Evolutionary conservation across 2,797 vertebrate genomes (phyloP).

Genomic region (Gambelia wislizenii): DNA sequence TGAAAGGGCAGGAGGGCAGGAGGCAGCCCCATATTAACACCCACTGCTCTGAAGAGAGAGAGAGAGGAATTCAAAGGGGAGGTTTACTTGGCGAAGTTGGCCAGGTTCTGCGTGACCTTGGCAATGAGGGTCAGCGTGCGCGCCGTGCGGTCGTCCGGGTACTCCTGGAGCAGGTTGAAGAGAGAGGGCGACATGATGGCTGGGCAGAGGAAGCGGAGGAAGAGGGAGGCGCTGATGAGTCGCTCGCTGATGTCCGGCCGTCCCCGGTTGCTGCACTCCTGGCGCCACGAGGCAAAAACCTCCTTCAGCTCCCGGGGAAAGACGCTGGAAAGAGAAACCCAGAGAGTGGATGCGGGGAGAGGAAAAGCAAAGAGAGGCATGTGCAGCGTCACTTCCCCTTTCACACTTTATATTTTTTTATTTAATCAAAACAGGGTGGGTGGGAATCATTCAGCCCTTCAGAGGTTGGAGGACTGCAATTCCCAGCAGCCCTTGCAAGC

Average conservation of each 20-base stretch:
- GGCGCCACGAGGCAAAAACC: constrained; percentile 97
- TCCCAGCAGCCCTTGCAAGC: too few species aligned
- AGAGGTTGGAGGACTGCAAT: too few species aligned
- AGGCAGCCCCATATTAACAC: fast-evolving
- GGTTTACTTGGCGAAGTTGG: constrained; percentile 97
- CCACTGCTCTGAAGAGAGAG: fast-evolving
- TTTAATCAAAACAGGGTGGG: too few species aligned
- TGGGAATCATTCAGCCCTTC: too few species aligned
- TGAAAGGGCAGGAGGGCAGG: not conserved
- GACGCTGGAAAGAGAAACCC: constrained; percentile 80
- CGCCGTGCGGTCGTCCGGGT: constrained; percentile 95
- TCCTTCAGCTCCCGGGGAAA: constrained; percentile 97
- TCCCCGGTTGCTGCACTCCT: constrained; percentile 94
- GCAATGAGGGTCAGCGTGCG: constrained; percentile 97
- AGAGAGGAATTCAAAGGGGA: too few species aligned
- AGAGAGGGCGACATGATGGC: constrained; percentile 99
- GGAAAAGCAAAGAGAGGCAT: not conserved
- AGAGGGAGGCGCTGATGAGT: constrained; percentile 96
- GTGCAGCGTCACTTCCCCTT: not conserved
- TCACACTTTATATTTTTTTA: too few species aligned
- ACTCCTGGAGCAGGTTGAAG: constrained; percentile 96
- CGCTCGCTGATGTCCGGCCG: constrained; percentile 98
- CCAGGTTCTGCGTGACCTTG: constrained; percentile 98
- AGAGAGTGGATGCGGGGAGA: not conserved
- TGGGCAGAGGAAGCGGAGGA: constrained; percentile 96